A percentile compares a stretch with the other conserved stretches of the same genome.
These are phyloP conservation scores for Sprattus sprattus DNA, from an alignment of 2,113 vertebrate species.

Conservation along the genomic window DNA sequence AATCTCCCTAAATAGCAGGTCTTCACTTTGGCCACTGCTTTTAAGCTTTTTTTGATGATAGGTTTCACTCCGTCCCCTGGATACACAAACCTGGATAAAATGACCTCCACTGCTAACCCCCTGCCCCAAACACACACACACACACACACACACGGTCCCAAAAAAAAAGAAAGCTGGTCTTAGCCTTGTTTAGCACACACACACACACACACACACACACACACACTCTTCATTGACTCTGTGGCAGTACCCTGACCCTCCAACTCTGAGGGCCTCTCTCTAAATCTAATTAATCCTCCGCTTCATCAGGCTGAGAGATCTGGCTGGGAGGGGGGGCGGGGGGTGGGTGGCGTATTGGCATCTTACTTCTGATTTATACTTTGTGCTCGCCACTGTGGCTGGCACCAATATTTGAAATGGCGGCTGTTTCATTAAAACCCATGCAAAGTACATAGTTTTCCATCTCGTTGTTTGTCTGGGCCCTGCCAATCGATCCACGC, in stretches of 20 bases:
- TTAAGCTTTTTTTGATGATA: background rate
- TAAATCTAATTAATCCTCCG: slow-evolving; percentile 64
- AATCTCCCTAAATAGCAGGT: background rate
- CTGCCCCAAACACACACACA: background rate
- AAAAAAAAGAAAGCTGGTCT: background rate
- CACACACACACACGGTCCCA: background rate
- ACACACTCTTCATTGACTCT: slow-evolving; percentile 18
- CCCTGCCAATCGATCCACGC: slow-evolving; percentile 38
- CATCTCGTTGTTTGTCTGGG: slow-evolving; percentile 46
- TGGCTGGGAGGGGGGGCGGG: slow-evolving; percentile 39
- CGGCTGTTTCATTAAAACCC: slow-evolving; percentile 50
- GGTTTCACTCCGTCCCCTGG: background rate
- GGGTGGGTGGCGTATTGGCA: slow-evolving; percentile 50
- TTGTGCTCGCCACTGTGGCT: slow-evolving; percentile 47
- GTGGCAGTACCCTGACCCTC: background rate
- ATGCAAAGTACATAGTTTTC: slow-evolving; percentile 44
- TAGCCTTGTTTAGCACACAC: background rate
- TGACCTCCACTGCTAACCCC: background rate
- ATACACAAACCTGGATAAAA: background rate
- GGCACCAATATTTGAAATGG: slow-evolving; percentile 44
- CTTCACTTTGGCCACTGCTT: background rate
- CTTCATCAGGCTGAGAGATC: slow-evolving; percentile 63
- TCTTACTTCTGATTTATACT: slow-evolving; percentile 59
- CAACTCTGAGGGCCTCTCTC: slow-evolving; percentile 40
- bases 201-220: background rate